Evolutionary conservation across 2,888 invertebrate genomes (phyloP), one percentile per base, ranked within the genome.

Genomic region (Zaprionus obscuricornis): DNA sequence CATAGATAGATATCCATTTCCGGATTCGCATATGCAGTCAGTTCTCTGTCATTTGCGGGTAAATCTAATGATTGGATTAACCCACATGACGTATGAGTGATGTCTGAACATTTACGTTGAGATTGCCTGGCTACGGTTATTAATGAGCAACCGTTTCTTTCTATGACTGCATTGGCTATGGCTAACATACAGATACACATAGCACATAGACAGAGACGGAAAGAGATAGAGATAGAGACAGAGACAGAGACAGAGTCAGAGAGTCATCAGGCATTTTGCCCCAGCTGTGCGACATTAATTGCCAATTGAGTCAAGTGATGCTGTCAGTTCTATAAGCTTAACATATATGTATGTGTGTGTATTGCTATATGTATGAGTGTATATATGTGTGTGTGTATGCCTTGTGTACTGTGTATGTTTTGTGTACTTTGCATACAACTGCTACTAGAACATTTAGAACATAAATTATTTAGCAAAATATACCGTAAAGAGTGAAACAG

Each of bases 1-100:
- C 13, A 40, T 31, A 34, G 51, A 46, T 58, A 51, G 47, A 46
- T 27, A 8, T 10, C 10, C 3, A 4, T 2, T 8, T 27, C 8
- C n/a, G n/a, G n/a, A n/a, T n/a, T n/a, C n/a, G n/a, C n/a, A n/a
- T n/a, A n/a, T n/a, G n/a, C n/a, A n/a, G n/a, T n/a, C n/a, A n/a
- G 6, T 27, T 27, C 27, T 4, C 8, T 8, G 3, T 27, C n/a
- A 27, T 27, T 27, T 27, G 33, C 54, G 40, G 42, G 33, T 42
- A 42, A 65, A 31, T 63, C 10, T 70, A 58, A 78, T 66, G 79
- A 76, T 78, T 68, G 76, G 71, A 68, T 81, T 78, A 84, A 65
- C 68, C 73, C 65, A 77, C 74, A 46, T 84, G 84, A 81, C 84
- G 75, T 78, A 81, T 81, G 84, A 81, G 82, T 81, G 84, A 81